These are phyloP conservation scores for Neopipo cinnamomea DNA, from an alignment of 2,113 vertebrate genomes.

Conservation along the genomic window DNA sequence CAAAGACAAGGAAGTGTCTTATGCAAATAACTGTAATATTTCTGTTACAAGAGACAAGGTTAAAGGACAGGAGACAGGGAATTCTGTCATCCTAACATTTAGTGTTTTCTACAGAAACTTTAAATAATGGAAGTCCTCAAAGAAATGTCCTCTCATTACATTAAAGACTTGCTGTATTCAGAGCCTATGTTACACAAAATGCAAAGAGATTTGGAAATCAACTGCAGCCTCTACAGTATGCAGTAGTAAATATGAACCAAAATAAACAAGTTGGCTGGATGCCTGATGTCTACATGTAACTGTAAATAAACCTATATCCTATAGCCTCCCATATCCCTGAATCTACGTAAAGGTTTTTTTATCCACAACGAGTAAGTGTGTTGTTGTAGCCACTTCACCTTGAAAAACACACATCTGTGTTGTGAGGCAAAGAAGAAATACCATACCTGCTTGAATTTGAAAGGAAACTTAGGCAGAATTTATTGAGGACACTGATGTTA, in stretches of 20 bases:
- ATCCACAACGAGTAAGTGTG: neutral
- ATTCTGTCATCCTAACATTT: neutral
- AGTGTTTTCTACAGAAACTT: neutral
- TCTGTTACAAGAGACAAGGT: neutral
- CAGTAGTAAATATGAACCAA: neutral
- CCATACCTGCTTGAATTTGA: neutral
- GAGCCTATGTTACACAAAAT: neutral
- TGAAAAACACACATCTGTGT: neutral
- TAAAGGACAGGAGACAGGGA: neutral
- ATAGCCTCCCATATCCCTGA: neutral
- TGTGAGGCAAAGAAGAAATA: neutral
- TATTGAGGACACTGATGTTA: neutral
- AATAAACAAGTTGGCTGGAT: neutral
- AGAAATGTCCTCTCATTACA: neutral
- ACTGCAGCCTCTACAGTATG: neutral
- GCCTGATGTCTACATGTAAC: neutral
- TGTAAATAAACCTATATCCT: neutral
- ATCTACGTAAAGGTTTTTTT: neutral
- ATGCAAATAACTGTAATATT: neutral
- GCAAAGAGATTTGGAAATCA: neutral
- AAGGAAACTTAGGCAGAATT: neutral
- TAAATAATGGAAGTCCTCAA: neutral
- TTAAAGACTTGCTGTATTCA: neutral
- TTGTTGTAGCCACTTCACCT: neutral
- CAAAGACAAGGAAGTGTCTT: neutral